Conservation (phyloP, 2,888 invertebrate species). For the Galeruca laticollis region DNA sequence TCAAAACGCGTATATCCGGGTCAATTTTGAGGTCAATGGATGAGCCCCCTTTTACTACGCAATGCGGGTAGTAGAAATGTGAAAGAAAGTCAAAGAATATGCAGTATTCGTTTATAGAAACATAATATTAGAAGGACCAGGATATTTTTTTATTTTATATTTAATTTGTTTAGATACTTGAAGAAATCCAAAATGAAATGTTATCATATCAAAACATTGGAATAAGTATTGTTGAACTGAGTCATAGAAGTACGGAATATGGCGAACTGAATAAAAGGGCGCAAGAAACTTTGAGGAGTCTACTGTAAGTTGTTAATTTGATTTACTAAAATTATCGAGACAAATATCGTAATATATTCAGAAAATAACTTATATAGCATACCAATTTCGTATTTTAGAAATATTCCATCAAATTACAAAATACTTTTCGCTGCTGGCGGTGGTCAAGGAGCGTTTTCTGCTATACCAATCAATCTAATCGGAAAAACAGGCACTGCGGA, state of each 20-base stretch:
- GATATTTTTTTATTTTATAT: not conserved
- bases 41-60: no score
- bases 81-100: no score
- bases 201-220: slow-evolving; percentile 82
- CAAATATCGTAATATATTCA: no score
- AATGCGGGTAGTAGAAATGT: no score
- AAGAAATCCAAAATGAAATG: slow-evolving; percentile 84
- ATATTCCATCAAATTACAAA: slow-evolving; percentile 92
- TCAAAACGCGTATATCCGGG: no score
- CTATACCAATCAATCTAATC: slow-evolving; percentile 91
- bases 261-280: slow-evolving; percentile 79
- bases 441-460: slow-evolving; percentile 95
- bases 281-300: slow-evolving; percentile 72
- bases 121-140: no score
- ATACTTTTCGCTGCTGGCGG: slow-evolving; percentile 95
- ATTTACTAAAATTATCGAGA: not conserved
- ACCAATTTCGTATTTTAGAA: slow-evolving; percentile 68
- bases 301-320: slow-evolving; percentile 75
- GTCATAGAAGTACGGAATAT: slow-evolving; percentile 91
- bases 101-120: no score
- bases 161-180: slow-evolving; percentile 80
- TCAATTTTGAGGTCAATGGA: no score
- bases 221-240: slow-evolving; percentile 94
- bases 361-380: not conserved
- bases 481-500: slow-evolving; percentile 84